Evolutionary conservation across 2,113 vertebrate species (phyloP).

Genomic region (Crocuta crocuta): DNA sequence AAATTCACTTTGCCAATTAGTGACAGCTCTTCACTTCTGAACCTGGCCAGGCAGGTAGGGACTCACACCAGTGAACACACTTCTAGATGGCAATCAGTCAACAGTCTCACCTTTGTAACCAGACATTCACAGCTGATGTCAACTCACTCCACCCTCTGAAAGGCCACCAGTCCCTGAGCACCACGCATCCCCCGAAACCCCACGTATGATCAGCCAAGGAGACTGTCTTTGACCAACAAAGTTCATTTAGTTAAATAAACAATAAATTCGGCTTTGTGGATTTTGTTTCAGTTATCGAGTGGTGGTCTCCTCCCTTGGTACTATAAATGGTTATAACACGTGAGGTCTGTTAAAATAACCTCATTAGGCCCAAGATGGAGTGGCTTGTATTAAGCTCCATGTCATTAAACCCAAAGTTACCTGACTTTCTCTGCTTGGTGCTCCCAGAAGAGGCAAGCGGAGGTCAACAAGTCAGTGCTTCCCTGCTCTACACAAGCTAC

Average conservation of each 20-base stretch:
- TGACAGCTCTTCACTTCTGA: background rate
- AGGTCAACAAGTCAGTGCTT: background rate
- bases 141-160: background rate
- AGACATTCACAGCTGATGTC: background rate
- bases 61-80: background rate
- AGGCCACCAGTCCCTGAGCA: background rate
- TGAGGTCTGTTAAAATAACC: background rate
- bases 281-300: background rate
- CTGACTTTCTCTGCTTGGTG: background rate
- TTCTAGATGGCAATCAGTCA: background rate
- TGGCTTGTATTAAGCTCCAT: background rate
- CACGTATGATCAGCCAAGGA: background rate
- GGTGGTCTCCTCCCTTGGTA: background rate
- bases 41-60: background rate
- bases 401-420: background rate
- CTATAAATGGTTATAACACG: background rate
- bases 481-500: background rate
- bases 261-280: background rate
- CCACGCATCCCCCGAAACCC: background rate
- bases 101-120: background rate
- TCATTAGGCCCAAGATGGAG: background rate
- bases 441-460: background rate
- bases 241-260: background rate
- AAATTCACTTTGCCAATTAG: background rate
- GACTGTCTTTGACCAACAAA: background rate